A percentile compares a stretch with the other conserved stretches of the same genome.
Conservation (phyloP, 2,113 vertebrate species). For the Crypturellus undulatus region DNA sequence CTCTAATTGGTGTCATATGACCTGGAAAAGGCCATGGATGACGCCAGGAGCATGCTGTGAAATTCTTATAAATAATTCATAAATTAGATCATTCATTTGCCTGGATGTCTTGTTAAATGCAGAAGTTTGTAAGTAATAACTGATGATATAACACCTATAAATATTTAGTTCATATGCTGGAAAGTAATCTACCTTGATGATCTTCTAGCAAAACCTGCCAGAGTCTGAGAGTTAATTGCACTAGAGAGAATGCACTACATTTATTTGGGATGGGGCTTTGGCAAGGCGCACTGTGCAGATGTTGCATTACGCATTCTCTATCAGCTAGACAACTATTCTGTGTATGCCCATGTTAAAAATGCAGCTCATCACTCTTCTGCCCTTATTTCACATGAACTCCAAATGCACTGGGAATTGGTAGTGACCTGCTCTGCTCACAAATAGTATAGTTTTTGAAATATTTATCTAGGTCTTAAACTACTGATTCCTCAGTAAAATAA, state of each 20-base stretch:
- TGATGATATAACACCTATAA: conserved; percentile 87
- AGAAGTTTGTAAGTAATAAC: conserved; percentile 84
- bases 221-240: conserved; percentile 80
- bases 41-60: conserved; percentile 83
- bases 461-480: conserved; percentile 75
- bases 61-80: conserved; percentile 87
- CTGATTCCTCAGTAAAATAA: conserved; percentile 73
- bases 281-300: conserved; percentile 78
- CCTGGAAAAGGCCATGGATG: conserved; percentile 86
- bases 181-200: conserved; percentile 87
- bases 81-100: conserved; percentile 82
- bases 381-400: conserved; percentile 73
- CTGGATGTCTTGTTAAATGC: too few relatives aligned
- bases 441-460: conserved; percentile 76
- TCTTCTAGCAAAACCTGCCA: conserved; percentile 82
- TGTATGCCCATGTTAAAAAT: conserved; percentile 68
- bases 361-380: conserved; percentile 61
- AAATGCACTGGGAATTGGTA: conserved; percentile 69
- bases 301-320: conserved; percentile 71
- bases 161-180: conserved; percentile 83
- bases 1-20: conserved; percentile 88
- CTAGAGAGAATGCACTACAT: conserved; percentile 78
- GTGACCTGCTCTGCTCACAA: conserved; percentile 59
- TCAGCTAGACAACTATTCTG: conserved; percentile 74
- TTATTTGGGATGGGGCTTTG: conserved; percentile 81